Conservation (phyloP, 2,113 vertebrate genomes). For the Danionella cerebrum region DNA sequence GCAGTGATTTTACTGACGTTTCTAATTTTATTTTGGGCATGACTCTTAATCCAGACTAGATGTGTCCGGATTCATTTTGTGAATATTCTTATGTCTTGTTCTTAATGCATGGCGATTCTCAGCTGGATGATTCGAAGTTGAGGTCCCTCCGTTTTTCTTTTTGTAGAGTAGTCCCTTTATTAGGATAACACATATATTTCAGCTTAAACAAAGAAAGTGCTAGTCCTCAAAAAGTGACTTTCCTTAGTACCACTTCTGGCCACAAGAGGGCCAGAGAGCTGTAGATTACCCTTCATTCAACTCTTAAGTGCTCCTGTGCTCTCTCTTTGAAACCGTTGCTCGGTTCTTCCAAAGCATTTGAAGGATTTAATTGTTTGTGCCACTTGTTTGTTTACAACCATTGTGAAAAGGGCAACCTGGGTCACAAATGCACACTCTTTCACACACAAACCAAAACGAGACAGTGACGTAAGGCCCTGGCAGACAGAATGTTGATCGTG, state of each 20-base stretch:
- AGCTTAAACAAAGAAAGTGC: no score
- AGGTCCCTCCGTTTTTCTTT: no score
- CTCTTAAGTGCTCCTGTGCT: neutral
- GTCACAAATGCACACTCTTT: neutral
- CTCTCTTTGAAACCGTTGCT: neutral
- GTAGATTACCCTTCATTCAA: neutral
- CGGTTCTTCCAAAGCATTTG: neutral
- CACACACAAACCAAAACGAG: neutral
- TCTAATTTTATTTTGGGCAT: no score
- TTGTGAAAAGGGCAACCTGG: neutral
- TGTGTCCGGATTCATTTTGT: no score
- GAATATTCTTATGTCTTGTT: no score
- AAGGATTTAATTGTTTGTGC: neutral
- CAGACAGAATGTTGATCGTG: constrained; percentile 17
- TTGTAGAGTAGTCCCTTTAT: no score
- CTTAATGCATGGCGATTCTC: no score
- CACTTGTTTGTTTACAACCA: neutral
- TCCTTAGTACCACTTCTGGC: neutral
- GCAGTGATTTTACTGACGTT: no score
- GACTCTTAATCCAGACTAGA: no score
- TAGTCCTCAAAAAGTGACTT: no score
- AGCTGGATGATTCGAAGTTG: no score
- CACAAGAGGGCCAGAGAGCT: constrained; percentile 20
- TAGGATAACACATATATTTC: no score
- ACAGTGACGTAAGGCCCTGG: constrained; percentile 1